Evolutionary conservation across 2,797 vertebrate genomes (phyloP).

Genomic region (Coregonus ussuriensis): DNA sequence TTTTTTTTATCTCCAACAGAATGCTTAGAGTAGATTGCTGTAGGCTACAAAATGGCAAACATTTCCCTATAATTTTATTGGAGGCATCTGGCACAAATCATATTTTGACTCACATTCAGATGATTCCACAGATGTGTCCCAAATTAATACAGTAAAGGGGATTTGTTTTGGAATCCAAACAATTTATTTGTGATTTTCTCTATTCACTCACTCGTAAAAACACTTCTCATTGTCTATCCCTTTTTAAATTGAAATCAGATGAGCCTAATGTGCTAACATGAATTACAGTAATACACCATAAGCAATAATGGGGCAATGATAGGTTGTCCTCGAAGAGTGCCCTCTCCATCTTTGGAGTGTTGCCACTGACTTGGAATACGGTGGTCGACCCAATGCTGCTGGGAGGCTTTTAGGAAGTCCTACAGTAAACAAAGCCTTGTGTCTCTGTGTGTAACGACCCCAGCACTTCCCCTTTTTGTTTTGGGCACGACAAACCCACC

Average conservation of each 20-base stretch:
- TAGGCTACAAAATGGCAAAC: constrained; percentile 54
- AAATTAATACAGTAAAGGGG: constrained; percentile 38
- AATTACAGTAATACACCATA: not conserved
- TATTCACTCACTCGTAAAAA: not conserved
- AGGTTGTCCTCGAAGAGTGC: not conserved
- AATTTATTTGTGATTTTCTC: constrained; percentile 27
- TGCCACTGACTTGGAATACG: constrained; percentile 22
- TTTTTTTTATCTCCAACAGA: constrained; percentile 76
- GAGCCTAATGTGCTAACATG: constrained; percentile 13
- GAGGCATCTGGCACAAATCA: constrained; percentile 53
- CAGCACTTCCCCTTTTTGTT: constrained; percentile 38
- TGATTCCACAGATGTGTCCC: constrained; percentile 52
- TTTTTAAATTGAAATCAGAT: not conserved
- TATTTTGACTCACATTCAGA: constrained; percentile 48
- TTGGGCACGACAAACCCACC: constrained; percentile 30
- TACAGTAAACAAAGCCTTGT: constrained; percentile 34
- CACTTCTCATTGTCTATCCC: constrained; percentile 28
- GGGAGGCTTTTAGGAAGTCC: constrained; percentile 44
- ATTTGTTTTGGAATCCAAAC: constrained; percentile 41
- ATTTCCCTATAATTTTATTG: constrained; percentile 46
- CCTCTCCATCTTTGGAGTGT: not conserved
- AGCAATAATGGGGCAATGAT: not conserved
- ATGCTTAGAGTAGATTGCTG: constrained; percentile 38
- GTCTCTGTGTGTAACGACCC: constrained; percentile 33
- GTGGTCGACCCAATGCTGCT: constrained; percentile 20